Percentiles rank a stretch among this genome's conserved stretches.
Conservation (phyloP, 2,888 invertebrate genomes). For the Catocala fraxini region DNA sequence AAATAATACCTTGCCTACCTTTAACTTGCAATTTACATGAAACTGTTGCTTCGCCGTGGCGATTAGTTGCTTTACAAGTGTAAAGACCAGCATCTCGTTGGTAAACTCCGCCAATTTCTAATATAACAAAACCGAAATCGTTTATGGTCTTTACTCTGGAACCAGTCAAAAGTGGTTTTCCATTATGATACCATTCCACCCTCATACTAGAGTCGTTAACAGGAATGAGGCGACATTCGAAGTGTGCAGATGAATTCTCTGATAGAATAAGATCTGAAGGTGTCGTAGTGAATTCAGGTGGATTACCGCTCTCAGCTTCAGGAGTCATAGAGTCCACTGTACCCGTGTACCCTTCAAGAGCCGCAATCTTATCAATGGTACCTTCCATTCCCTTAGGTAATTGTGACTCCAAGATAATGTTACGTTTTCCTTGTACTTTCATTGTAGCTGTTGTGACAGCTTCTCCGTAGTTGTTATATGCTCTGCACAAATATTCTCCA, state of each 20-base stretch:
- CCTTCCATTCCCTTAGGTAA: conserved; percentile 97
- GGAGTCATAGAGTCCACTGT: conserved; percentile 89
- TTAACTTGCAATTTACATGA: conserved; percentile 95
- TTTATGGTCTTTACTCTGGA: conserved; percentile 98
- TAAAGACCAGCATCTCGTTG: conserved; percentile 97
- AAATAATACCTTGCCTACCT: conserved; percentile 95
- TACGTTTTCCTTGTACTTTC: conserved; percentile 97
- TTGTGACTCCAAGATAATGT: conserved; percentile 96
- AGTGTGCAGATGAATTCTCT: conserved; percentile 97
- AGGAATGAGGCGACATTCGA: conserved; percentile 96
- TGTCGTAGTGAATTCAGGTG: conserved; percentile 96
- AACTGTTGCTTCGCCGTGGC: conserved; percentile 96
- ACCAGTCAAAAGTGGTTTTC: conserved; percentile 96
- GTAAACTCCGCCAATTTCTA: conserved; percentile 98
- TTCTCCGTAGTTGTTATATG: conserved; percentile 95
- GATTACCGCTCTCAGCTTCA: conserved; percentile 94
- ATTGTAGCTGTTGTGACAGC: conserved; percentile 96
- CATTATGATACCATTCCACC: conserved; percentile 99
- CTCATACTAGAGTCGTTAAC: conserved; percentile 97
- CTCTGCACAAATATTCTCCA: conserved; percentile 96
- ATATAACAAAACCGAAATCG: conserved; percentile 98
- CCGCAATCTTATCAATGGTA: conserved; percentile 97
- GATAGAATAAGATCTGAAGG: conserved; percentile 94
- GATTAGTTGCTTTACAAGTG: conserved; percentile 97
- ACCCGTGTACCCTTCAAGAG: conserved; percentile 94